phyloP scores from a whole-genome alignment of 2,113 vertebrate species.

The Chrysochloris asiatica region DNA sequence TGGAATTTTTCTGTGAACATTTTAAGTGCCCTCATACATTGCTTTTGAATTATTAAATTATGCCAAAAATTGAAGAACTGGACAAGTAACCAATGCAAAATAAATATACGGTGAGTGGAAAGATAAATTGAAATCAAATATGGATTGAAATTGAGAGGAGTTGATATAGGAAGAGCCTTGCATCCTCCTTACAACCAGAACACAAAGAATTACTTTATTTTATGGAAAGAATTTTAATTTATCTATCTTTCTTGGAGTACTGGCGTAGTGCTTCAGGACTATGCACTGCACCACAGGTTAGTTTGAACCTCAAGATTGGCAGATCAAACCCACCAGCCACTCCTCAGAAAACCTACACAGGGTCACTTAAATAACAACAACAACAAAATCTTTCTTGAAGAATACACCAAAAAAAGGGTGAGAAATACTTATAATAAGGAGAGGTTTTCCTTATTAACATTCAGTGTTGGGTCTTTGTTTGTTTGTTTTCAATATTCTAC shows the following conservation, averaged over 20 bases:
- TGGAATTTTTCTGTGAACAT: too few species aligned
- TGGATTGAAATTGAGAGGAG: background rate
- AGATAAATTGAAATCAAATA: constrained; percentile 9
- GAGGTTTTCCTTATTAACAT: background rate
- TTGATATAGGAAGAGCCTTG: background rate
- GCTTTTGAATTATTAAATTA: background rate
- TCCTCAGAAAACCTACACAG: too few species aligned
- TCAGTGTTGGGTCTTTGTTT: too few species aligned
- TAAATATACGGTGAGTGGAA: constrained; percentile 42
- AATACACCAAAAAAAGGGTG: background rate
- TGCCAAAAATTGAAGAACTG: background rate
- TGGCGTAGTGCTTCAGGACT: too few species aligned
- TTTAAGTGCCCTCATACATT: too few species aligned
- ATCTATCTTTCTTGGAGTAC: background rate
- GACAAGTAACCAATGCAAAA: constrained; percentile 3
- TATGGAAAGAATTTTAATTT: constrained; percentile 17
- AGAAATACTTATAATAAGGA: background rate
- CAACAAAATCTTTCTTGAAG: background rate
- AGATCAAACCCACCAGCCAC: too few species aligned
- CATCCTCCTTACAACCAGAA: background rate
- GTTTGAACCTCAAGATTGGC: too few species aligned
- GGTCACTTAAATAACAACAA: too few species aligned
- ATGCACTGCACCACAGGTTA: too few species aligned
- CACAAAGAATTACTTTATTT: background rate
- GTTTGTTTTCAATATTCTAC: constrained; percentile 38